These are phyloP conservation scores for Columba guinea DNA, from an alignment of 2,797 vertebrate genomes.

Conservation along the genomic window DNA sequence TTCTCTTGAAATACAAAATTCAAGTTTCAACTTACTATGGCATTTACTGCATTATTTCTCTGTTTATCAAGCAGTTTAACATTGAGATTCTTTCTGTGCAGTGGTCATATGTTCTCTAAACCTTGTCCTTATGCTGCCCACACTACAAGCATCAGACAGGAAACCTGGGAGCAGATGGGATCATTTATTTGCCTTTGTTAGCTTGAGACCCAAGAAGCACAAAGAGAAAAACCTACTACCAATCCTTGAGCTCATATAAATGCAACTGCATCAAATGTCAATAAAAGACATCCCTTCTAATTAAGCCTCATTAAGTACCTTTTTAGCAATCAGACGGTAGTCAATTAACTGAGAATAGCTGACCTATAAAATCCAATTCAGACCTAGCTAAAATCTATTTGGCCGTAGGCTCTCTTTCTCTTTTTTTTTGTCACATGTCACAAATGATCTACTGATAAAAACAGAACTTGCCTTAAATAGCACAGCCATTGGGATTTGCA, in stretches of 20 bases:
- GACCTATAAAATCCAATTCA: conserved; percentile 55
- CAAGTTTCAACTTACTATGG: not conserved
- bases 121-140: not conserved
- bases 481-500: not conserved
- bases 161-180: not conserved
- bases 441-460: conserved; percentile 52
- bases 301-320: conserved; percentile 47
- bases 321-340: conserved; percentile 49
- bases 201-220: not conserved
- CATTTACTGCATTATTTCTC: not conserved
- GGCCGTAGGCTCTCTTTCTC: not conserved
- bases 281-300: conserved; percentile 48
- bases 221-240: not conserved
- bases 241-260: not conserved
- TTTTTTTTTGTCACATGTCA: conserved; percentile 38
- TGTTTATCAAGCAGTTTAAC: not conserved
- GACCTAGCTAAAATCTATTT: conserved; percentile 25
- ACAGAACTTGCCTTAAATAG: conserved; percentile 44
- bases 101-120: not conserved
- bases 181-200: not conserved
- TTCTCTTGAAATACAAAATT: not conserved
- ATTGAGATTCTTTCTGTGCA: not conserved
- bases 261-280: not conserved
- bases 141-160: not conserved
- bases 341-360: conserved; percentile 49